These are phyloP conservation scores for Terrapene triunguis DNA, from an alignment of 2,113 vertebrate genomes.

Conservation along the genomic window DNA sequence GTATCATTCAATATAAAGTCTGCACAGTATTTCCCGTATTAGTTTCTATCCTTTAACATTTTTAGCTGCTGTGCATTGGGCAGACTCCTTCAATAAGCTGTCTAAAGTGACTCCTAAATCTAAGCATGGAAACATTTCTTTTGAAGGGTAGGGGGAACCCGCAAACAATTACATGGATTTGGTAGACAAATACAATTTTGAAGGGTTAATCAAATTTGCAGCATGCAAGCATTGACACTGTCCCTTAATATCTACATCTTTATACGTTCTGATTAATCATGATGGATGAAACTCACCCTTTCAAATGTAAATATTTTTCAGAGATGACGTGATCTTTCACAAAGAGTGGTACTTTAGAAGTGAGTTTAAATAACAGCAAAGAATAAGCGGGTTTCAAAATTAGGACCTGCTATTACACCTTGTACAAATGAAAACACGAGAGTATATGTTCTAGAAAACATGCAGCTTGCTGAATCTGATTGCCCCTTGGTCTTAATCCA, in stretches of 20 bases:
- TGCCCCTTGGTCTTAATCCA: slow-evolving; percentile 4
- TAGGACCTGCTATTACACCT: background rate
- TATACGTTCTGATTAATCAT: background rate
- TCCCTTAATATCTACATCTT: background rate
- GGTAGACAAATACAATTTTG: background rate
- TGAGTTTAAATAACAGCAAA: background rate
- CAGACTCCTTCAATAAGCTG: background rate
- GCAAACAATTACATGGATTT: background rate
- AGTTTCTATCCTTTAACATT: background rate
- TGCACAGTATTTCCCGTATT: background rate
- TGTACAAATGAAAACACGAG: background rate
- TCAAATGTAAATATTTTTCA: background rate
- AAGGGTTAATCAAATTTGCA: background rate
- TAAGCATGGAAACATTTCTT: background rate
- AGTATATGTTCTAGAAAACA: background rate
- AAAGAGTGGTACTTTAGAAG: background rate
- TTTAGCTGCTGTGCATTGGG: background rate
- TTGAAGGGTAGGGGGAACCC: background rate
- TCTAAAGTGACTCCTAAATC: background rate
- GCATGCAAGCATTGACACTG: background rate
- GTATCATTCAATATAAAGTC: background rate
- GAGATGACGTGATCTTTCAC: background rate
- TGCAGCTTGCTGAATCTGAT: background rate
- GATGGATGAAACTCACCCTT: background rate
- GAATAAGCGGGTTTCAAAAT: background rate